Evolutionary conservation across 2,888 invertebrate species (phyloP).

Genomic region (Andrena flavipes): DNA sequence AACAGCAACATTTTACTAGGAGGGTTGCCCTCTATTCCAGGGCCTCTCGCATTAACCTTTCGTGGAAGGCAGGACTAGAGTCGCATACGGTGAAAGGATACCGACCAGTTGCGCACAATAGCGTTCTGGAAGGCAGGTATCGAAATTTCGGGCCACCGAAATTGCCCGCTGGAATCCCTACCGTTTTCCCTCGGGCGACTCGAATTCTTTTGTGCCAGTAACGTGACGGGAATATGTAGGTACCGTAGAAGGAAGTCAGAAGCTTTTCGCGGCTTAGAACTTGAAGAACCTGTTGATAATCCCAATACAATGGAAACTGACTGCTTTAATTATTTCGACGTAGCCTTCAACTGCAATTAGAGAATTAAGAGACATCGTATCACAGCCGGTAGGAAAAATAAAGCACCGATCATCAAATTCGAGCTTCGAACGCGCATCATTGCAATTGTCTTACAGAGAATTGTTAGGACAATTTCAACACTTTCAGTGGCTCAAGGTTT

Average conservation of each 20-base stretch:
- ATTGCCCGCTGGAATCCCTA: conserved; percentile 30
- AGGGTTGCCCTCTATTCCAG: neutral
- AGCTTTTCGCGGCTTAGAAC: neutral
- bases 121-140: conserved; percentile 13
- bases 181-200: conserved; percentile 16
- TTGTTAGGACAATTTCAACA: neutral
- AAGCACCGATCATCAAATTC: neutral
- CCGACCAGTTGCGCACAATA: conserved; percentile 4
- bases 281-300: neutral
- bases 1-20: neutral
- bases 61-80: neutral
- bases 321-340: neutral
- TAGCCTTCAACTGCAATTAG: neutral
- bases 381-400: neutral
- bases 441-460: neutral
- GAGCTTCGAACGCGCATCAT: neutral
- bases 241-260: neutral
- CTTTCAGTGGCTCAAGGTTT: neutral
- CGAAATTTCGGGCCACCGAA: conserved; percentile 31
- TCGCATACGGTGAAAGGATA: neutral
- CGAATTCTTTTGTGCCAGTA: conserved; percentile 3
- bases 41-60: neutral
- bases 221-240: conserved; percentile 36
- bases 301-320: neutral
- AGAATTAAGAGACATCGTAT: no score